Percentiles rank a stretch among this genome's conserved stretches.
These are phyloP conservation scores for Tangara arthus DNA, from an alignment of 2,797 vertebrate genomes.

Conservation along the genomic window DNA sequence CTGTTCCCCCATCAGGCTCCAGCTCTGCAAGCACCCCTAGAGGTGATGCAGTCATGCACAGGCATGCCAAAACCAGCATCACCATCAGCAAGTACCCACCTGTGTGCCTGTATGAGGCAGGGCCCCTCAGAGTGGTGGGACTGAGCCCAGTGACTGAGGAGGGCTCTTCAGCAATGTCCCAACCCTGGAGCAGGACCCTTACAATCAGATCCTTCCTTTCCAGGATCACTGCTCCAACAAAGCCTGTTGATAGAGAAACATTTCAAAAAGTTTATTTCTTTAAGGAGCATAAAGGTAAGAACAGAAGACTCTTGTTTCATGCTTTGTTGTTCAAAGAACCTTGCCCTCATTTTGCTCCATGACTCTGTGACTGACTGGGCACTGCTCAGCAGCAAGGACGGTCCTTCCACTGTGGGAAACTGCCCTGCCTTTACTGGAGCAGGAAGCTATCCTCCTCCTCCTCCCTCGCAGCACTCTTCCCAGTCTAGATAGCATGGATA, in stretches of 20 bases:
- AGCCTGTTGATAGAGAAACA: background rate
- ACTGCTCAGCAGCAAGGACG: background rate
- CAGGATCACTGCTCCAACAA: background rate
- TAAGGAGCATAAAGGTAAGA: background rate
- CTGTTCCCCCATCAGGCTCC: background rate
- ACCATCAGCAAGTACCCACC: background rate
- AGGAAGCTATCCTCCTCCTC: slow-evolving; percentile 1
- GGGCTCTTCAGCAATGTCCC: background rate
- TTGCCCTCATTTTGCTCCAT: background rate
- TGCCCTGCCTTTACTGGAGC: background rate
- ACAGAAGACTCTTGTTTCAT: background rate
- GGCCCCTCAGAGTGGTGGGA: background rate
- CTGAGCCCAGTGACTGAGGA: background rate
- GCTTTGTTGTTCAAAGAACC: background rate
- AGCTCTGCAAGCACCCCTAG: background rate
- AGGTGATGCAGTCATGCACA: background rate
- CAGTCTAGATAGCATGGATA: slow-evolving; percentile 48
- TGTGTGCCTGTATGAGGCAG: background rate
- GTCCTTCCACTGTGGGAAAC: background rate
- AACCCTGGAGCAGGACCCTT: background rate
- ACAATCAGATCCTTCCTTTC: background rate
- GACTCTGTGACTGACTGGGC: background rate
- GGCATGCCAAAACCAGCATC: background rate
- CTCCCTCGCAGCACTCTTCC: slow-evolving; percentile 15
- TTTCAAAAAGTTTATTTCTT: background rate